phyloP scores from a whole-genome alignment of 2,888 invertebrate species.

The Spilosoma lubricipeda region DNA sequence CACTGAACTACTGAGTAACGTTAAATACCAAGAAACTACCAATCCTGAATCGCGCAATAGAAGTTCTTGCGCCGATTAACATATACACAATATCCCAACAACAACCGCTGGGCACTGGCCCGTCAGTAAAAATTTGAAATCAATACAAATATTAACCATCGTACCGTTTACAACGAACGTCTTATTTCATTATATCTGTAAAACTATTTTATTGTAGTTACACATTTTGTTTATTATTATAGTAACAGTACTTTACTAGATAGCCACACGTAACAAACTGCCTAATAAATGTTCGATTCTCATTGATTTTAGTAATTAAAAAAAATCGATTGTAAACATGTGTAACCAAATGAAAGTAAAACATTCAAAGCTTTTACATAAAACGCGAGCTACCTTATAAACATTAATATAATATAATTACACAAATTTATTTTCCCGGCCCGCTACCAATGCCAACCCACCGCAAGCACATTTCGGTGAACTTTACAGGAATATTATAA shows the following conservation, averaged over 20 bases:
- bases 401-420: conserved; percentile 48
- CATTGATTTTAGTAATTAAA: not conserved
- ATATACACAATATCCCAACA: too few species aligned
- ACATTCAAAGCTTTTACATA: conserved; percentile 23
- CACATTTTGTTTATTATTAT: not conserved
- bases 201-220: too few species aligned
- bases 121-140: too few species aligned
- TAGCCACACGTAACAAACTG: accelerated
- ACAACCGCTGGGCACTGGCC: too few species aligned
- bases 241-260: not conserved
- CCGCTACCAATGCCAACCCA: conserved; percentile 27
- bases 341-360: conserved; percentile 18
- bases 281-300: not conserved
- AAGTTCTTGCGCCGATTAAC: too few species aligned
- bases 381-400: conserved; percentile 30
- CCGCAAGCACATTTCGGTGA: conserved; percentile 41
- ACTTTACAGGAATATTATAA: conserved; percentile 51
- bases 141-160: too few species aligned
- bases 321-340: not conserved
- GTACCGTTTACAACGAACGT: too few species aligned
- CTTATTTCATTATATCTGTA: too few species aligned
- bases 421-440: conserved; percentile 39
- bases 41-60: too few species aligned
- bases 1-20: too few species aligned
- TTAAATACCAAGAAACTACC: too few species aligned